Conservation (phyloP, 2,888 invertebrate species). For the Eurois occulta region DNA sequence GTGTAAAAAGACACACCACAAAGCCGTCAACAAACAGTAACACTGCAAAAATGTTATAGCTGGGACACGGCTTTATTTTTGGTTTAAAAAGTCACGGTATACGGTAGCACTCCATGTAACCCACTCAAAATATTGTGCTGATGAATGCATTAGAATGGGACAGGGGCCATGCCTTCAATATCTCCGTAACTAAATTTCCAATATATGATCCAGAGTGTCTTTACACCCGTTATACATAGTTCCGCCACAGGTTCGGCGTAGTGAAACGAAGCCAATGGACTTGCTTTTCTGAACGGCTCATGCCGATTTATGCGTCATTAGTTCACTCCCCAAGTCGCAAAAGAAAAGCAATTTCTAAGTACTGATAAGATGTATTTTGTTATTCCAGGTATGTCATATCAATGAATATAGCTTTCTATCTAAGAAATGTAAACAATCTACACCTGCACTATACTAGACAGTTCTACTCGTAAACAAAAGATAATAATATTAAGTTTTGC, state of each 20-base stretch:
- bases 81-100: neutral
- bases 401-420: slow-evolving; percentile 20
- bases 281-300: neutral
- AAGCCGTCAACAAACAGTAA: neutral
- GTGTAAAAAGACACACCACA: neutral
- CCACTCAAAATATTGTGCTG: neutral
- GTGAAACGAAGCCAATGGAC: neutral
- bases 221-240: neutral
- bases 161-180: neutral
- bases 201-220: neutral
- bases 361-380: slow-evolving; percentile 1
- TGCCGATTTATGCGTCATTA: neutral
- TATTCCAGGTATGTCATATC: slow-evolving; percentile 30
- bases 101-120: neutral
- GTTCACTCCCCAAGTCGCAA: neutral
- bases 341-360: neutral
- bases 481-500: slow-evolving; percentile 30
- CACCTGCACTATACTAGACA: neutral
- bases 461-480: slow-evolving; percentile 31
- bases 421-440: slow-evolving; percentile 45
- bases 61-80: neutral
- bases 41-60: neutral
- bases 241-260: too few species aligned
- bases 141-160: neutral
- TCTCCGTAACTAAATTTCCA: neutral